These are phyloP conservation scores for Cyprinus carpio DNA, from an alignment of 2,113 vertebrate genomes.

Conservation along the genomic window DNA sequence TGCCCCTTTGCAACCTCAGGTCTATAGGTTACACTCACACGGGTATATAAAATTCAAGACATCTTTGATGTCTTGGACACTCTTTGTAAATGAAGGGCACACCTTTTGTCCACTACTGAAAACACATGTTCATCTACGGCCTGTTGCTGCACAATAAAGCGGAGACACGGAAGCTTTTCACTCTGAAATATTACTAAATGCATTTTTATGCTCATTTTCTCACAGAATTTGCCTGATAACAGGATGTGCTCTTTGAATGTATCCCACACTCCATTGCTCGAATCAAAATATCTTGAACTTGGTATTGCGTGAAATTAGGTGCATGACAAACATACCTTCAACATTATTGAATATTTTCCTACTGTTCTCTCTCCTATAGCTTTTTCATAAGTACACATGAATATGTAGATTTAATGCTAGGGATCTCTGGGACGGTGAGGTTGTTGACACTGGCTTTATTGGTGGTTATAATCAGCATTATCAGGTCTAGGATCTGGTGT, in stretches of 20 bases:
- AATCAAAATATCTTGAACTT: constrained; percentile 14
- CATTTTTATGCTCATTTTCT: constrained; percentile 1
- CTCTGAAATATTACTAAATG: constrained; percentile 13
- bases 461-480: constrained; percentile 81
- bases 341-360: constrained; percentile 54
- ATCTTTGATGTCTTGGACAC: constrained; percentile 39
- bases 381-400: constrained; percentile 62
- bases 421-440: constrained; percentile 58
- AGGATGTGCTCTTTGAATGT: constrained; percentile 27
- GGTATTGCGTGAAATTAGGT: constrained; percentile 19
- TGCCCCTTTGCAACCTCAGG: constrained; percentile 28
- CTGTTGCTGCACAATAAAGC: constrained; percentile 60
- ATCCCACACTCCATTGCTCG: constrained; percentile 14
- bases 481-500: constrained; percentile 90
- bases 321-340: constrained; percentile 7
- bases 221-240: constrained; percentile 34
- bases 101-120: constrained; percentile 31
- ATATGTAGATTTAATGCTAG: constrained; percentile 75
- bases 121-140: constrained; percentile 57
- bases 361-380: constrained; percentile 44
- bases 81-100: constrained; percentile 40
- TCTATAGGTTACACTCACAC: constrained; percentile 24
- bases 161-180: constrained; percentile 16
- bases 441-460: constrained; percentile 63
- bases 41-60: constrained; percentile 30